Conservation (phyloP, 2,888 invertebrate species). For the Standfussiana lucernea region DNA sequence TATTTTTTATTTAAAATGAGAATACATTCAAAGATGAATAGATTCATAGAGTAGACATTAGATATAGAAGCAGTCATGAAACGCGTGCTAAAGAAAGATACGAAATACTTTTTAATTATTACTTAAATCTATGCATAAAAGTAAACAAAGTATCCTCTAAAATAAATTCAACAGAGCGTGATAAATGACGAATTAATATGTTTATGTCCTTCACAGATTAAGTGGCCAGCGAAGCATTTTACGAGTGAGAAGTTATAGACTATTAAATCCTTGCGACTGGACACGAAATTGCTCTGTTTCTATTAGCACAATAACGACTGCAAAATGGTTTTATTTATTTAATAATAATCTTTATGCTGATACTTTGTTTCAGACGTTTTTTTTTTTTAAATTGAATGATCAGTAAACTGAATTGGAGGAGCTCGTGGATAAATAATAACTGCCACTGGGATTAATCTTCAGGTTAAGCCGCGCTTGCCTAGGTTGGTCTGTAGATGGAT, state of each 20-base stretch:
- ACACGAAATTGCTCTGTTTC: constrained; percentile 2
- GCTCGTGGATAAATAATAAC: too few species aligned
- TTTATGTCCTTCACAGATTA: constrained; percentile 41
- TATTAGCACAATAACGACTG: constrained; percentile 23
- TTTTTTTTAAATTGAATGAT: background rate
- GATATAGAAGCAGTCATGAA: background rate
- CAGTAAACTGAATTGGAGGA: too few species aligned
- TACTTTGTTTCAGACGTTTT: background rate
- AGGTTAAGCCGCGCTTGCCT: too few species aligned
- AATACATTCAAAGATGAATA: too few species aligned
- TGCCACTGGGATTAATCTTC: too few species aligned
- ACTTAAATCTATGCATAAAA: background rate
- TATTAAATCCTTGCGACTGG: constrained; percentile 27
- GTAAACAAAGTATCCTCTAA: constrained; percentile 5
- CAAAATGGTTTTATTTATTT: constrained; percentile 11
- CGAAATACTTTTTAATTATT: background rate
- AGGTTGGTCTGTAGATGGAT: too few species aligned
- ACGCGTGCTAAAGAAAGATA: too few species aligned
- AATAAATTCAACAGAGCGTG: constrained; percentile 30
- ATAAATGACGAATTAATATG: constrained; percentile 24
- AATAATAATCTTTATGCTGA: constrained; percentile 10
- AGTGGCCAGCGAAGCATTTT: constrained; percentile 45
- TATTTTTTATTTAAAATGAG: too few species aligned
- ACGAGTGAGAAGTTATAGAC: constrained; percentile 48
- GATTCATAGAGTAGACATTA: background rate